These are phyloP conservation scores for Hydropotes inermis DNA, from an alignment of 2,113 vertebrate genomes.

Conservation along the genomic window DNA sequence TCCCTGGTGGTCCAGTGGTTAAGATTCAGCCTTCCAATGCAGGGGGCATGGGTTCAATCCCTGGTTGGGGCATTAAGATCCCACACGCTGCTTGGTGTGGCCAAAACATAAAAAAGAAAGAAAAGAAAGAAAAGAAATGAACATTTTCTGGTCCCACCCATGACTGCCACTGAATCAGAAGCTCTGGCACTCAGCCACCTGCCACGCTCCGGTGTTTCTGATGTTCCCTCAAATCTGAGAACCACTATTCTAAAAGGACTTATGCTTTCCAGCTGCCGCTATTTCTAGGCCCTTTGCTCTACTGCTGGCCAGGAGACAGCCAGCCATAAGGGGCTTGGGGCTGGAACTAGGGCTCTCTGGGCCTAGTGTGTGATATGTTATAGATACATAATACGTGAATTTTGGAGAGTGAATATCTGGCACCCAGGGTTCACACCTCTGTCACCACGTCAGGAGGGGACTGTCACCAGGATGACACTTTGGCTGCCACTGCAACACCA, in stretches of 20 bases:
- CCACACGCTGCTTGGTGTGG: background rate
- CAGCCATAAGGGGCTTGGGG: background rate
- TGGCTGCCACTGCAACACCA: background rate
- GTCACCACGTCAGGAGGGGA: background rate
- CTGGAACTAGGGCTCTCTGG: background rate
- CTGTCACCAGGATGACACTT: background rate
- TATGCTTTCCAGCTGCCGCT: background rate
- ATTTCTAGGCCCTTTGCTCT: background rate
- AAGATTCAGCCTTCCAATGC: background rate
- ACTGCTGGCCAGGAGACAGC: background rate
- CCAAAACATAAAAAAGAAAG: background rate
- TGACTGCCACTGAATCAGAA: background rate
- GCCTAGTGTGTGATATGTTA: background rate
- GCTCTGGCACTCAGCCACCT: background rate
- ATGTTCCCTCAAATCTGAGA: background rate
- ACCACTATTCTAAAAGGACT: background rate
- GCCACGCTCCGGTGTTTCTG: background rate
- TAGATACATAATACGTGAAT: accelerated
- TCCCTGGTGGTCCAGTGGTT: background rate
- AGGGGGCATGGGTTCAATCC: background rate
- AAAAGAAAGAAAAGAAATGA: background rate
- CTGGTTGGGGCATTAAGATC: background rate
- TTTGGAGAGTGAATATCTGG: background rate
- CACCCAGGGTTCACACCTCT: background rate
- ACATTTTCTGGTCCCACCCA: background rate